Conservation (phyloP, 2,888 invertebrate genomes). For the Erpobdella octoculata region DNA sequence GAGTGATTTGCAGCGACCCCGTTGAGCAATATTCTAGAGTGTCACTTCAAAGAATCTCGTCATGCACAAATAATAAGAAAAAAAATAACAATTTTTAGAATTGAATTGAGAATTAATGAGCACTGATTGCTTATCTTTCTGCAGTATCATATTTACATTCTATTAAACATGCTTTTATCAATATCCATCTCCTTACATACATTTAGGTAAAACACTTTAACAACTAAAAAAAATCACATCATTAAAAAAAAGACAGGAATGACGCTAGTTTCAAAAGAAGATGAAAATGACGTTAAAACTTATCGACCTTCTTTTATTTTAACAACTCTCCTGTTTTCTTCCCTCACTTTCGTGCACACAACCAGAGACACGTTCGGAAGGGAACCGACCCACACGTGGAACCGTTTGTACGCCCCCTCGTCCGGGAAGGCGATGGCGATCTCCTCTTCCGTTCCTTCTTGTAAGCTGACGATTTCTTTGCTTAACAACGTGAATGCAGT, state of each 20-base stretch:
- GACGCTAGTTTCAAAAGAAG: neutral
- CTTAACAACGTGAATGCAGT: conserved; percentile 49
- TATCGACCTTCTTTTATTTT: conserved; percentile 49
- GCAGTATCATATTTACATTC: too few relatives aligned
- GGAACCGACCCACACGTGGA: conserved; percentile 45
- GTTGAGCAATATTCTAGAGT: too few relatives aligned
- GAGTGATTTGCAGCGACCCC: too few relatives aligned
- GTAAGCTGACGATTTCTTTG: conserved; percentile 40
- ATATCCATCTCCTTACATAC: too few relatives aligned
- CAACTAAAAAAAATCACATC: neutral
- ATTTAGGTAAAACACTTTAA: neutral
- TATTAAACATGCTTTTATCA: too few relatives aligned
- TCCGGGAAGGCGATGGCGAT: conserved; percentile 51
- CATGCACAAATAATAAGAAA: too few relatives aligned
- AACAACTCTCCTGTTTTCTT: conserved; percentile 47
- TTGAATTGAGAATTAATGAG: too few relatives aligned
- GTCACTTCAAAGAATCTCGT: too few relatives aligned
- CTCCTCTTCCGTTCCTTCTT: conserved; percentile 37
- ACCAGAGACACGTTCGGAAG: conserved; percentile 37
- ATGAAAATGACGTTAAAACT: neutral
- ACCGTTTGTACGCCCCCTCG: conserved; percentile 52
- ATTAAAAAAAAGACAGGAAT: neutral
- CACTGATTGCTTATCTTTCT: too few relatives aligned
- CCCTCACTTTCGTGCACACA: conserved; percentile 49
- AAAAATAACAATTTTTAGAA: too few relatives aligned